Evolutionary conservation across 92 coral and sea anemone species (phyloP), one percentile per base, ranked within the genome.

Genomic region (Zoanthus sansibaricus): DNA sequence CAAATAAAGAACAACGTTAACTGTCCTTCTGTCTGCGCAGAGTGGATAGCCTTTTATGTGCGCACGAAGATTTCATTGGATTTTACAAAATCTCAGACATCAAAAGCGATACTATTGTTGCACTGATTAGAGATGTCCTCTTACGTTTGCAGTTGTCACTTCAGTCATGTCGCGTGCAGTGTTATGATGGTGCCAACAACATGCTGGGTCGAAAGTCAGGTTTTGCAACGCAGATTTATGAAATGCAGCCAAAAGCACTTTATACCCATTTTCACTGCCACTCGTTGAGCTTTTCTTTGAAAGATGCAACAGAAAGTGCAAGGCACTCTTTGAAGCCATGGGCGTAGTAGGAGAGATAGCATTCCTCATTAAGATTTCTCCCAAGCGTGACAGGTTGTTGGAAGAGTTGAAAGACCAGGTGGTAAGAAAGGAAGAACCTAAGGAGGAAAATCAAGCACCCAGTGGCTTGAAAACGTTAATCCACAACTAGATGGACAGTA

Each of bases 111-210:
- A 76, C 85, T 55, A 87, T 88, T 79, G 89, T 33, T 72, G 32
- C 86, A 15, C 87, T 62, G 67, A 90, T 86, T 58, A 54, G 45
- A 79, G 87, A 68, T 47, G 71, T 42, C 48, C 33, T 86, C 54
- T 49, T 64, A 74, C 58, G 58, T 15, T 72, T 86, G 15, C 82
- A 82, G 75, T 59, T 91, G 32, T 88, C 89, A 2, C 33, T 84
- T 37, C 55, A 31, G 18, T 42, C 73, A 54, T 84, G 94, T 48
- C 75, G 88, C 14, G 91, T 87, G 37, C 91, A 91, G 69, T 91
- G 94, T 76, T 91, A 82, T 75, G 91, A 91, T 70, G 94, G 91
- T 14, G 92, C 90, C 47, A 91, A 91, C 74, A 91, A 91, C 67
- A 91, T 87, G 91, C 74, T 91, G 46, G 87, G 90, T 18, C 51